Evolutionary conservation across 2,113 vertebrate species (phyloP).

Genomic region (Rhinopithecus roxellana): DNA sequence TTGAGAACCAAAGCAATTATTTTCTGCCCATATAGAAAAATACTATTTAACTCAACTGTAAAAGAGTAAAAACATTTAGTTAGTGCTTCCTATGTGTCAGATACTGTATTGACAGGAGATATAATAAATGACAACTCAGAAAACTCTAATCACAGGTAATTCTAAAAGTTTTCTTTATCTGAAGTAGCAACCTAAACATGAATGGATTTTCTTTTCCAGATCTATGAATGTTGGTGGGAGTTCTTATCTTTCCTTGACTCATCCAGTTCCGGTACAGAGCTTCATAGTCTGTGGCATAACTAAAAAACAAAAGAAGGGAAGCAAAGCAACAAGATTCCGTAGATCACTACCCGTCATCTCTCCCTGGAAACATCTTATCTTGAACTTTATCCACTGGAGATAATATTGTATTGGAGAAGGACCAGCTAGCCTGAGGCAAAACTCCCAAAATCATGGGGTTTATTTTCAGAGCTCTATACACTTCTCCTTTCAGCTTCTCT

Average conservation of each 20-base stretch:
- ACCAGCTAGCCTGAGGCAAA: not conserved
- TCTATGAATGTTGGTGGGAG: not conserved
- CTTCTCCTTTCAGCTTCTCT: not conserved
- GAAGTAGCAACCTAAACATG: not conserved
- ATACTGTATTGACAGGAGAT: not conserved
- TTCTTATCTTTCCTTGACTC: not conserved
- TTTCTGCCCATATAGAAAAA: not conserved
- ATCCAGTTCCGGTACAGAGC: not conserved
- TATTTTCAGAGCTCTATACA: not conserved
- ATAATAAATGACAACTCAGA: not conserved
- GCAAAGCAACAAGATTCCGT: not conserved
- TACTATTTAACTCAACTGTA: not conserved
- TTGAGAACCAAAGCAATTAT: conserved; percentile 30
- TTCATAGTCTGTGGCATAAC: not conserved
- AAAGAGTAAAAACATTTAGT: not conserved
- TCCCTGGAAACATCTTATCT: not conserved
- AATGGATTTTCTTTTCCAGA: not conserved
- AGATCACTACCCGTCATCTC: not conserved
- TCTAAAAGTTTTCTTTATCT: not conserved
- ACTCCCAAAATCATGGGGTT: not conserved
- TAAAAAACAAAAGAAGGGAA: not conserved
- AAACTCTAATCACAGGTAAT: not conserved
- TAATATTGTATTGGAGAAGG: conserved; percentile 26
- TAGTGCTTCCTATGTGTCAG: not conserved
- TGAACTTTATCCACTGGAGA: not conserved